Evolutionary conservation across 2,113 vertebrate species (phyloP), one percentile per base, ranked within the genome.

Genomic region (Melanotaenia duboulayi): DNA sequence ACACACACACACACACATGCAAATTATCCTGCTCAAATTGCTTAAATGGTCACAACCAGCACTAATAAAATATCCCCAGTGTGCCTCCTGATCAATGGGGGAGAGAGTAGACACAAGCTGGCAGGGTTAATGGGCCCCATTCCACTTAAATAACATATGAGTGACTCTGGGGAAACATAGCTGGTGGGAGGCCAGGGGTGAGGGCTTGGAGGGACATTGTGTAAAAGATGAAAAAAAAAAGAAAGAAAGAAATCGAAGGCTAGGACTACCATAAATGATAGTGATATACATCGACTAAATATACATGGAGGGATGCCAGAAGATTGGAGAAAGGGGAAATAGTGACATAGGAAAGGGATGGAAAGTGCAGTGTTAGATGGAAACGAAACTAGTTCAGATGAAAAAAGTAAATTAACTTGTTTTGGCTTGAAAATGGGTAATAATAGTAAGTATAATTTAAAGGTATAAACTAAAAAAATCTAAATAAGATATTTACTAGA

Each of bases 21-120:
- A 74, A 11, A 59, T 46, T 17, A 81, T 62, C 40, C 56, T 13
- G n/a, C 49, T 72, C 69, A 72, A 73, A 70, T 73, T 78, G 80
- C 70, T 67, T 86, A 87, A 90, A 85, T 40, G 74, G 66, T 71
- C 80, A 80, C 81, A 78, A 81, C 71, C 76, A 87, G 82, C 70
- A 24, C 92, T 94, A 92, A 93, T 92, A 94, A 93, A 95, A 93
- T 94, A 94, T 93, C 89, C 91, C 89, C 92, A 93, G 90, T 94
- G 94, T 94, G 89, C 93, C 92, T 95, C 95, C 93, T 95, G 95
- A 96, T 96, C 95, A 95, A 94, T 95, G 95, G 92, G 95, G 93
- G 90, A 85, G 90, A 91, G 87, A 92, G 91, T 91, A 89, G 87
- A 90, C 88, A 92, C 93, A 93, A 93, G 94, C 94, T 94, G 92